These are phyloP conservation scores for Smutsia temminckii DNA, from an alignment of 2,797 vertebrate genomes.

Conservation along the genomic window DNA sequence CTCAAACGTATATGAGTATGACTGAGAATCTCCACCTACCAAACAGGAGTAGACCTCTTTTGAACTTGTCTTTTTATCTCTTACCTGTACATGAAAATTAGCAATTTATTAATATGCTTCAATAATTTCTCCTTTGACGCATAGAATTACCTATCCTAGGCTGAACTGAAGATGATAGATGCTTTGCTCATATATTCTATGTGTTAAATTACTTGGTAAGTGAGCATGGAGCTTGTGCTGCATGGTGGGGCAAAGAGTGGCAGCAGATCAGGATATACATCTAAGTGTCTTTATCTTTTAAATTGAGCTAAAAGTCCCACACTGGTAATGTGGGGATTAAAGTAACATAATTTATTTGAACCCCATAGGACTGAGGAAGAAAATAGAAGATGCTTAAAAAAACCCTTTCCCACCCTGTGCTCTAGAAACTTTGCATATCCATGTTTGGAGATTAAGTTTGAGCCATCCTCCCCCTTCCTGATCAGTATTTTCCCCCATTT, in stretches of 20 bases:
- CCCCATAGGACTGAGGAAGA: neutral
- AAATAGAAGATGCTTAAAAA: neutral
- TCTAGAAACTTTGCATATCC: neutral
- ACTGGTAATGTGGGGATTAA: neutral
- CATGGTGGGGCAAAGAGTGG: neutral
- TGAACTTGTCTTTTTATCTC: neutral
- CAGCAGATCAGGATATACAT: neutral
- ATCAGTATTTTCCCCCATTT: neutral
- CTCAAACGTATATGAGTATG: neutral
- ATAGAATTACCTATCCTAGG: neutral
- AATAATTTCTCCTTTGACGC: conserved; percentile 30
- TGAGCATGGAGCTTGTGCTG: neutral
- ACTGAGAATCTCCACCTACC: neutral
- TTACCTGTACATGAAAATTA: conserved; percentile 45
- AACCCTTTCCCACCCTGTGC: neutral
- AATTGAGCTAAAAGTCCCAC: neutral
- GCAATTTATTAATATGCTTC: conserved; percentile 35
- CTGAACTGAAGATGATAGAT: neutral
- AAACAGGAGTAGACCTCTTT: neutral
- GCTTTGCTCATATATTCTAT: neutral
- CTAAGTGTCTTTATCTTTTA: neutral
- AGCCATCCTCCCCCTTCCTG: neutral
- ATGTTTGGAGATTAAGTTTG: neutral
- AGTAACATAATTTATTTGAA: neutral
- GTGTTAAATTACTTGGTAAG: conserved; percentile 30